phyloP scores from a whole-genome alignment of 2,888 invertebrate species.

The Amiota mariae region DNA sequence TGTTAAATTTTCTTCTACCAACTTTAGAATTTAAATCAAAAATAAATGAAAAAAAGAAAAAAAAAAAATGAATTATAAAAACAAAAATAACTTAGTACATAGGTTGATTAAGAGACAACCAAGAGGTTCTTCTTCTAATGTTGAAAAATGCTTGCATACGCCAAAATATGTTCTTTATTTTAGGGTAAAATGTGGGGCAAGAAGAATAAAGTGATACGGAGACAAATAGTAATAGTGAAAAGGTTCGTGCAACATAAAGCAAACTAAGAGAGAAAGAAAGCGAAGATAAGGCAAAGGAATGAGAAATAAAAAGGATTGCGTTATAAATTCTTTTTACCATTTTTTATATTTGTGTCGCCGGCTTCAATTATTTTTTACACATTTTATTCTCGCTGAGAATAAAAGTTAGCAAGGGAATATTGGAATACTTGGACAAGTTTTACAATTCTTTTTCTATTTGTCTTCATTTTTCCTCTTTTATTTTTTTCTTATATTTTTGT shows the following conservation, averaged over 20 bases:
- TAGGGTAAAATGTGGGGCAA: too few species aligned
- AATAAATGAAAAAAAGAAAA: too few species aligned
- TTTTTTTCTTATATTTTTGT: slow-evolving; percentile 31
- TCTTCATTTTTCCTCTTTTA: slow-evolving; percentile 35
- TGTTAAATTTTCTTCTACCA: too few species aligned
- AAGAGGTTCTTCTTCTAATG: too few species aligned
- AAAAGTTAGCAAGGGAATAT: neutral
- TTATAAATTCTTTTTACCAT: neutral
- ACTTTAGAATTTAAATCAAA: too few species aligned
- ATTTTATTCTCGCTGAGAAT: slow-evolving; percentile 44
- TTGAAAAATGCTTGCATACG: too few species aligned
- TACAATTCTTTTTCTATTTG: slow-evolving; percentile 33
- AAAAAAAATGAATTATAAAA: too few species aligned
- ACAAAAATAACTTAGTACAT: too few species aligned
- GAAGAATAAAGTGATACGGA: too few species aligned
- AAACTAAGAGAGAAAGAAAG: neutral
- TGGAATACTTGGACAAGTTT: slow-evolving; percentile 7
- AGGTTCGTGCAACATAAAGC: neutral
- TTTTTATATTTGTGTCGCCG: slow-evolving; percentile 37
- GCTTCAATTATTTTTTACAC: slow-evolving; percentile 66
- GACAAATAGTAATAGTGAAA: too few species aligned
- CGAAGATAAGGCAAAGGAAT: neutral
- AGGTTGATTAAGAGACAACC: too few species aligned
- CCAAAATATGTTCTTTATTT: too few species aligned
- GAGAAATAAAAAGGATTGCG: slow-evolving; percentile 1